These are phyloP conservation scores for Geococcyx californianus DNA, from an alignment of 2,113 vertebrate genomes.

Conservation along the genomic window DNA sequence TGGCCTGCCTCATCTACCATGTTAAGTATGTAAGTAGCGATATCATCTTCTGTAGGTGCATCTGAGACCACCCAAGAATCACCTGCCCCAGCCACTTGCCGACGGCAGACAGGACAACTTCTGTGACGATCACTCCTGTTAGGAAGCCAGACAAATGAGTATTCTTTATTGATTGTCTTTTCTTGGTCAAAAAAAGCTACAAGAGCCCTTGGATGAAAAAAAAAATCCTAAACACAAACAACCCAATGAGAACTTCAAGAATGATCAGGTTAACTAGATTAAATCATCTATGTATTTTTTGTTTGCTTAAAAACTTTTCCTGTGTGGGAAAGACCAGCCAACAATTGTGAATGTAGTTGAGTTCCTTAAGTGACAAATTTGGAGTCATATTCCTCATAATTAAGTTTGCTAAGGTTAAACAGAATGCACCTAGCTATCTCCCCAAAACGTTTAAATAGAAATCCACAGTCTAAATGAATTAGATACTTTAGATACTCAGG, in stretches of 20 bases:
- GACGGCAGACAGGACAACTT: conserved; percentile 94
- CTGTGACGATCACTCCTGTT: conserved; percentile 92
- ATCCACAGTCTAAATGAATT: neutral
- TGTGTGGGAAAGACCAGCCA: neutral
- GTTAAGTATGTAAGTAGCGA: conserved; percentile 95
- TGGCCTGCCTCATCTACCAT: conserved; percentile 94
- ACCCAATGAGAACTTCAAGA: neutral
- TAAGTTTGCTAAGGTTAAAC: neutral
- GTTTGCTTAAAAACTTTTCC: neutral
- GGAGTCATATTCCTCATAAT: neutral
- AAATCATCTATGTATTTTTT: neutral
- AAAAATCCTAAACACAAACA: neutral
- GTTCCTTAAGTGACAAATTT: neutral
- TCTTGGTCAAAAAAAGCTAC: neutral
- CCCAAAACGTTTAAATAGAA: neutral
- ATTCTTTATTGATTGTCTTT: neutral
- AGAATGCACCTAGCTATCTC: neutral
- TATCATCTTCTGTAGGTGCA: conserved; percentile 92
- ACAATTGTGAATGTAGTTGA: neutral
- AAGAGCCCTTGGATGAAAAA: neutral
- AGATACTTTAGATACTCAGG: neutral
- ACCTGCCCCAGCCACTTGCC: conserved; percentile 90
- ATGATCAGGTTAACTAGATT: neutral
- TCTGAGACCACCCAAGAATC: conserved; percentile 98
- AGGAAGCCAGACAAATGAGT: conserved; percentile 52